These are phyloP conservation scores for Parus major DNA, from an alignment of 2,113 vertebrate genomes.

Conservation along the genomic window DNA sequence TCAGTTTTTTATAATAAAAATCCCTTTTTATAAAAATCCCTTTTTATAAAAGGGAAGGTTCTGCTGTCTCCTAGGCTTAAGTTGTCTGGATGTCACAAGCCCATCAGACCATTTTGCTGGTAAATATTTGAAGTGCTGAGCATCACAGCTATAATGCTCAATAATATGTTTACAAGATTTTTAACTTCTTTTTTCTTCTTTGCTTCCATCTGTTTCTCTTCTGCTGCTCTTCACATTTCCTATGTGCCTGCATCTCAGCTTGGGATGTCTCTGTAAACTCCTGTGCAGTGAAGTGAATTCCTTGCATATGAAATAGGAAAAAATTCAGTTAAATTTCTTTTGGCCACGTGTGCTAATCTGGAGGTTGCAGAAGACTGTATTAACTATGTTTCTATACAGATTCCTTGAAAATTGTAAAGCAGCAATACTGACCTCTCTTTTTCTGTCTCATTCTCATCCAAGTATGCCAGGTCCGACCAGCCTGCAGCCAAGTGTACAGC, in stretches of 20 bases:
- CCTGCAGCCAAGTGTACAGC: slow-evolving; percentile 82
- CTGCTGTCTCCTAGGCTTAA: neutral
- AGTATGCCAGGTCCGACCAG: slow-evolving; percentile 79
- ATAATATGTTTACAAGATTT: neutral
- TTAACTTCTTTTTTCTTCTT: neutral
- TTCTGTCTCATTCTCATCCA: neutral
- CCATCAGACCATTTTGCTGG: neutral
- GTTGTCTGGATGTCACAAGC: neutral
- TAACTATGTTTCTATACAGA: neutral
- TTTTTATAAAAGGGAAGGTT: neutral
- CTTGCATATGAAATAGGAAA: neutral
- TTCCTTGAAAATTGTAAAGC: neutral
- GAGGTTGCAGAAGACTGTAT: neutral
- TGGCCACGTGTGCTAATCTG: neutral
- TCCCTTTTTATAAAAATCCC: too few relatives aligned
- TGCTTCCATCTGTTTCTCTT: neutral
- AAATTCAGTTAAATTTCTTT: neutral
- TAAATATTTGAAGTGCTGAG: neutral
- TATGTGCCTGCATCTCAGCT: neutral
- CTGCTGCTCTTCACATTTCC: neutral
- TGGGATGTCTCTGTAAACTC: neutral
- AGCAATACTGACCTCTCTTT: neutral
- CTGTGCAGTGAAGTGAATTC: neutral
- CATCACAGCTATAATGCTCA: neutral
- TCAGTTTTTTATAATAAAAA: neutral